A percentile compares a stretch with the other conserved stretches of the same genome.
phyloP scores from a whole-genome alignment of 2,113 vertebrate genomes.

The Hassar affinis region DNA sequence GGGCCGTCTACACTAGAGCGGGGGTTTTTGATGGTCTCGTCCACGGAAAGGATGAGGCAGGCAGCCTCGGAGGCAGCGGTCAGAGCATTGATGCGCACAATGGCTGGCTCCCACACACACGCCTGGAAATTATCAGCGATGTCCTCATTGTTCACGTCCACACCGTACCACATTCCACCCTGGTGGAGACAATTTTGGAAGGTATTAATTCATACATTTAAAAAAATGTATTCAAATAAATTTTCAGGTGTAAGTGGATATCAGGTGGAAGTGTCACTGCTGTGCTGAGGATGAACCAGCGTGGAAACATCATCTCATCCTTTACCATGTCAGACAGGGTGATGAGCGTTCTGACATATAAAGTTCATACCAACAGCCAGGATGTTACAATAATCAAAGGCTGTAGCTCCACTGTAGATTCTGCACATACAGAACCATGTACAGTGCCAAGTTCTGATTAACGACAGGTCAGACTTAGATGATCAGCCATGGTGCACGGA shows the following conservation, averaged over 20 bases:
- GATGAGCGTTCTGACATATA: background rate
- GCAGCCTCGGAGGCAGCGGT: conserved; percentile 92
- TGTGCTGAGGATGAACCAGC: background rate
- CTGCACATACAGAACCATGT: background rate
- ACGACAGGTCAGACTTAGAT: background rate
- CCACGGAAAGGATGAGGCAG: conserved; percentile 92
- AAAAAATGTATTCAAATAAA: too few species aligned
- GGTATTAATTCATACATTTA: background rate
- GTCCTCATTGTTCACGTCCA: conserved; percentile 93
- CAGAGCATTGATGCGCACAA: conserved; percentile 90
- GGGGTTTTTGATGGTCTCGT: conserved; percentile 95
- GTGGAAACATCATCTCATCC: background rate
- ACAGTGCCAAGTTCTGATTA: background rate
- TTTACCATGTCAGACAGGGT: background rate
- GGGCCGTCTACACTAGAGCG: conserved; percentile 76
- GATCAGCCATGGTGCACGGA: background rate
- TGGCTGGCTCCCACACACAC: conserved; percentile 91
- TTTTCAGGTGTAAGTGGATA: background rate
- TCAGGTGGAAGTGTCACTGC: background rate
- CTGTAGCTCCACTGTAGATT: background rate
- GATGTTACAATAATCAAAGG: background rate
- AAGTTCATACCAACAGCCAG: background rate
- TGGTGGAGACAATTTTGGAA: conserved; percentile 48
- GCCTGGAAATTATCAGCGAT: conserved; percentile 88
- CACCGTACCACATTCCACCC: conserved; percentile 92